Evolutionary conservation across 2,113 vertebrate genomes (phyloP).

Genomic region (Phalacrocorax aristotelis): DNA sequence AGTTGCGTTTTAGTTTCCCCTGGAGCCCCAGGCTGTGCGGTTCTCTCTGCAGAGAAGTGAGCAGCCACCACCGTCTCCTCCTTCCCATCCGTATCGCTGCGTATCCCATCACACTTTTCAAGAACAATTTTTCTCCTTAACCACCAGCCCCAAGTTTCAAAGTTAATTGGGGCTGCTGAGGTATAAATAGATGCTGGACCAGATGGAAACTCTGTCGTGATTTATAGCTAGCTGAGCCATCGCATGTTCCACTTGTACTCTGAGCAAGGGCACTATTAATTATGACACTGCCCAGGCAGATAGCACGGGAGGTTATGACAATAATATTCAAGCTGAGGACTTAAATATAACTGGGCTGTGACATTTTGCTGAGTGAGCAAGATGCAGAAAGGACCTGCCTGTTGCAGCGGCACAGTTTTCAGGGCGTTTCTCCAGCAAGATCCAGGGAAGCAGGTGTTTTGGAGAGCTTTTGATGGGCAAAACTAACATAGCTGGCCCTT

Average conservation of each 20-base stretch:
- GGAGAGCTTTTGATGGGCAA: background rate
- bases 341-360: slow-evolving; percentile 53
- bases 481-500: background rate
- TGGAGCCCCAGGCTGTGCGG: background rate
- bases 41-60: background rate
- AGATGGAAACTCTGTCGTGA: slow-evolving; percentile 64
- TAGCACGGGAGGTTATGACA: slow-evolving; percentile 27
- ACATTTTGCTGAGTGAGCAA: slow-evolving; percentile 55
- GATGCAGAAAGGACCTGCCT: background rate
- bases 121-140: slow-evolving; percentile 47
- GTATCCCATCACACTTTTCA: background rate
- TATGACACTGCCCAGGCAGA: slow-evolving; percentile 37
- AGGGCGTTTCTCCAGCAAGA: background rate
- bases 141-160: slow-evolving; percentile 44
- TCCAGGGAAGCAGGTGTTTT: background rate
- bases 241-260: slow-evolving; percentile 62
- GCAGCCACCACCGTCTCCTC: background rate
- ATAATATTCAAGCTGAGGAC: slow-evolving; percentile 7
- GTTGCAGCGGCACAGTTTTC: background rate
- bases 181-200: slow-evolving; percentile 71
- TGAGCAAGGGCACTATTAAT: slow-evolving; percentile 65
- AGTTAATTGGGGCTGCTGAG: slow-evolving; percentile 64
- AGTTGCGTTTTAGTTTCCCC: background rate
- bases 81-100: background rate
- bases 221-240: slow-evolving; percentile 74